Evolutionary conservation across 2,888 invertebrate species (phyloP), one percentile per base, ranked within the genome.

Genomic region (Reticulitermes lucifugus): DNA sequence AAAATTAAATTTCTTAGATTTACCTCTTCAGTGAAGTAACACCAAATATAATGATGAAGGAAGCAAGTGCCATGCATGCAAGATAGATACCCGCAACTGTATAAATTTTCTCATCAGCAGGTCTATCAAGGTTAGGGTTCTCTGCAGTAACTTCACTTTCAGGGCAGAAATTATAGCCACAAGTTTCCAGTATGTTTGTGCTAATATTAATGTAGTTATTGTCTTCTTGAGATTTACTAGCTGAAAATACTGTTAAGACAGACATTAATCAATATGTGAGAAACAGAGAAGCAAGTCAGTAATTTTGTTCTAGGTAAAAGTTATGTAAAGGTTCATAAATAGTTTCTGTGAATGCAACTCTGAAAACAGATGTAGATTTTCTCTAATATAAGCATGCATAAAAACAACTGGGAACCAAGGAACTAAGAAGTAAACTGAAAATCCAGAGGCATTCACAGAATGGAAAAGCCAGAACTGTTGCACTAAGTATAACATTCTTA

Each of bases 11-110:
- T 65, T 65, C 9, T 65, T 9, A 25, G 25, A 35, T 18, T 73
- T 90, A 93, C 92, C 93, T 92, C 86, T 92, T 92, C 89, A 94
- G 91, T 0, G 93, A 92, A 88, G 95, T 95, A 1, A 95, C 92
- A 79, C 94, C 93, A 55, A 94, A 83, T 0, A 92, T 92, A 0
- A 95, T 92, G 6, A 95, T 92, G 6, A 94, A 87, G 3, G 93
- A 92, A 0, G 94, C 95, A 0, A 93, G 90, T 0, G 93, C 91
- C 89, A 94, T 94, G 88, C 94, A 94, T 0, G 91, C 93, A 0
- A 94, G 90, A 88, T 94, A 95, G 83, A 94, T 93, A 25, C 91
- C 93, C 83, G 92, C 92, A 21, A 94, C 91, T 88, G 92, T 93
- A 88, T 93, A 93, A 83, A 94, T 92, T 90, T 93, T 92, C 86